Evolutionary conservation across 1,140 invertebrate genomes (phyloP), one percentile per base, ranked within the genome.

Genomic region (Saccostrea cuccullata): DNA sequence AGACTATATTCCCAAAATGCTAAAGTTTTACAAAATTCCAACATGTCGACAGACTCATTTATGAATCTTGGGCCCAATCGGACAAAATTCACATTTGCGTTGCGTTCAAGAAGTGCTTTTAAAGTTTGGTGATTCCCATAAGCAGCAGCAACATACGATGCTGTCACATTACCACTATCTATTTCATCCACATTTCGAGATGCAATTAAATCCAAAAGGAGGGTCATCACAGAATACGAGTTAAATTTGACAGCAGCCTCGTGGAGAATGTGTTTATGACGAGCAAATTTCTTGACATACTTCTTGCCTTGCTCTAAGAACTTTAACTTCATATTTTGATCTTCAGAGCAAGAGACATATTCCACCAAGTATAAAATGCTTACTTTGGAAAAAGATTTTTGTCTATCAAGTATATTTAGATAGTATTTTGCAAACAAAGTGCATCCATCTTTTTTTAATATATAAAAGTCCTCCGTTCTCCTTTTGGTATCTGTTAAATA

Each of bases 91-190:
- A 64, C 56, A 64, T 85, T 30, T 17, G 26, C 84, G 12, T 36
- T 40, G 11, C 64, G 56, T 2, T 85, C 84, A 0, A 85, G 40
- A 56, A 85, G 58, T 6, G 84, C 84, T 64, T 13, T 11, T 20
- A 86, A 70, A 11, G 85, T 67, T 67, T 70, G 36, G 4, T 64
- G 70, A 70, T 86, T 67, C n/a, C 85, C 85, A 70, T 67, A 86
- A 3, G 85, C 85, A n/a, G 85, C 58, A 1, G 58, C 85, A 8
- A 73, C 26, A 55, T 70, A 86, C 2, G 85, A 26, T 13, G 85
- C 58, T 3, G 67, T 26, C 13, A 73, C 0, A 30, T 73, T 73
- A 23, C 67, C 67, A 26, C 23, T 23, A 30, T 73, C 67, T 73
- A 0, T 73, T 73, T 73, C 26, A 23, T 73, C 67, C 13, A 73